phyloP scores from a whole-genome alignment of 1,140 invertebrate species.

The Whitmania pigra region DNA sequence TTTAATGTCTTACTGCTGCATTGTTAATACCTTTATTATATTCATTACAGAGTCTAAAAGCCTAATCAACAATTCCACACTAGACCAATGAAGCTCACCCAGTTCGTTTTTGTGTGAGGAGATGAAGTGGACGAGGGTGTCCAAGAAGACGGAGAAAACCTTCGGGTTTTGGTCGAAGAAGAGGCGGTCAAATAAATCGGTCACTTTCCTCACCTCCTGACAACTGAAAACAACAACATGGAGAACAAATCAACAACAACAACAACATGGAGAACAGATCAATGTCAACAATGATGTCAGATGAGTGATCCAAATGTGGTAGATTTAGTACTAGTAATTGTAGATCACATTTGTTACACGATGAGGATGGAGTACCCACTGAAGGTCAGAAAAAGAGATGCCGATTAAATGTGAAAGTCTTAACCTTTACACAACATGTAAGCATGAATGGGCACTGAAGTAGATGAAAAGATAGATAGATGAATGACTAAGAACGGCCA shows the following conservation, averaged over 20 bases:
- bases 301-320: background rate
- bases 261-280: constrained; percentile 19
- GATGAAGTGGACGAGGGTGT: constrained; percentile 76
- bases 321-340: too few species aligned
- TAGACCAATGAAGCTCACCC: background rate
- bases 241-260: background rate
- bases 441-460: too few species aligned
- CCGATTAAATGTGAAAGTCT: too few species aligned
- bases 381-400: too few species aligned
- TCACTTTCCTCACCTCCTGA: constrained; percentile 62
- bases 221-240: constrained; percentile 32
- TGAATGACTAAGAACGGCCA: too few species aligned
- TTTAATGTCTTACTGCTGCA: too few species aligned
- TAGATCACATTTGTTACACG: too few species aligned
- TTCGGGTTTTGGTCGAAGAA: constrained; percentile 95
- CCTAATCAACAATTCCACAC: background rate
- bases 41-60: background rate
- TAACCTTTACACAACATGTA: too few species aligned
- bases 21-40: background rate
- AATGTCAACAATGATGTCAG: background rate
- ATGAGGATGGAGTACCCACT: too few species aligned
- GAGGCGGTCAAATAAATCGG: constrained; percentile 85
- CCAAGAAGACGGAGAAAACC: constrained; percentile 80
- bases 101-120: constrained; percentile 55
- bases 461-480: too few species aligned